phyloP scores from a whole-genome alignment of 2,113 vertebrate species.

The Marmota flaviventris region DNA sequence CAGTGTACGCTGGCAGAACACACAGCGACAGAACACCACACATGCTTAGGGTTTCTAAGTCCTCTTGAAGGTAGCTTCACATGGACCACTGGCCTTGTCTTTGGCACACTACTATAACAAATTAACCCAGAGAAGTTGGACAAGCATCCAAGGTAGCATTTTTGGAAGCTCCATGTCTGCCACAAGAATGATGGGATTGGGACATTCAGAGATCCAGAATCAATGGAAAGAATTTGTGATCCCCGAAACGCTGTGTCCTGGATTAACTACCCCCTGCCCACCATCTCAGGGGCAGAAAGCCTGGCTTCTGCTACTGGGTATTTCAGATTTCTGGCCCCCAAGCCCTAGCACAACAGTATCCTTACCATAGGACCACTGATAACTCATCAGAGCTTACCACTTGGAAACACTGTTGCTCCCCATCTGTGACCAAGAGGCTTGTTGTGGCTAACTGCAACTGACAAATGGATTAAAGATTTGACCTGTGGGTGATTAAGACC shows the following conservation, averaged over 20 bases:
- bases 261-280: background rate
- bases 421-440: background rate
- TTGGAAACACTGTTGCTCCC: background rate
- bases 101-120: background rate
- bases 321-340: background rate
- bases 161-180: background rate
- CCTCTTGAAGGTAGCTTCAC: background rate
- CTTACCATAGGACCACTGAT: background rate
- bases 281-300: background rate
- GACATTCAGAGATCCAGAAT: background rate
- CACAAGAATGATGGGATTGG: background rate
- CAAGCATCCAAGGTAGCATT: background rate
- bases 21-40: background rate
- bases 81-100: background rate
- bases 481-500: background rate
- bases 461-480: background rate
- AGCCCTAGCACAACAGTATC: background rate
- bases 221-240: background rate
- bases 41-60: background rate
- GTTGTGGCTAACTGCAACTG: background rate
- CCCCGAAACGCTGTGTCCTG: background rate
- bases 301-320: background rate
- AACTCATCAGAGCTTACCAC: background rate
- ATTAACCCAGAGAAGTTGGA: background rate
- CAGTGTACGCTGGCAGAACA: background rate